Evolutionary conservation across 2,797 vertebrate genomes (phyloP).

Genomic region (Falco biarmicus): DNA sequence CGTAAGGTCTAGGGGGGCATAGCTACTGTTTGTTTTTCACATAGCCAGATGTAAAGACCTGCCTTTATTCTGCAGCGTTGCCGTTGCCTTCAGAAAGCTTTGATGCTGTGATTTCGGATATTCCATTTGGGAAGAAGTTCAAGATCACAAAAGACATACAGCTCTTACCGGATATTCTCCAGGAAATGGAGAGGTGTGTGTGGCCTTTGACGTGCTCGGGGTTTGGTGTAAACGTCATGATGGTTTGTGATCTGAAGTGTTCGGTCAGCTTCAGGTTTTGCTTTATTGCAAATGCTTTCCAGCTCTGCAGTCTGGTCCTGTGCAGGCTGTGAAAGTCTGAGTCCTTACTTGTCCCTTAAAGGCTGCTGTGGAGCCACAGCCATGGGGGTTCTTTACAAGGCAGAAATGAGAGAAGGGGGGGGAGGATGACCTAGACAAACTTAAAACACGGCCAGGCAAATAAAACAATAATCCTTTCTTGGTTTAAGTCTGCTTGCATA

Average conservation of each 20-base stretch:
- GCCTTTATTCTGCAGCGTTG: slow-evolving; percentile 77
- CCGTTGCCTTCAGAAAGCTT: slow-evolving; percentile 84
- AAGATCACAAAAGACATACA: slow-evolving; percentile 78
- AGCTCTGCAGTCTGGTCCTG: neutral
- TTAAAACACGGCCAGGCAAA: neutral
- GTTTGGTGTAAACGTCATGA: neutral
- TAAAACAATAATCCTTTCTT: neutral
- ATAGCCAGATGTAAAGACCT: neutral
- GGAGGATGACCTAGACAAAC: neutral
- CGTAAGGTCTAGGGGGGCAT: neutral
- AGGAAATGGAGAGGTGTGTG: slow-evolving; percentile 89
- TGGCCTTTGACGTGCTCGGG: neutral
- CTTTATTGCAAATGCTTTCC: neutral
- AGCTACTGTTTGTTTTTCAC: neutral
- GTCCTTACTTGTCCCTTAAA: neutral
- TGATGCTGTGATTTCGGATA: slow-evolving; percentile 87
- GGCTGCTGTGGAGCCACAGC: neutral
- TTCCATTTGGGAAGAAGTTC: slow-evolving; percentile 95
- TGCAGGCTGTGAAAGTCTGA: neutral
- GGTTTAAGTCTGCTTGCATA: neutral
- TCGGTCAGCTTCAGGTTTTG: neutral
- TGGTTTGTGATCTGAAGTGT: neutral
- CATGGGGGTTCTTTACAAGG: neutral
- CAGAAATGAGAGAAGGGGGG: neutral
- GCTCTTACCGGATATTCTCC: slow-evolving; percentile 80